Evolutionary conservation across 2,888 invertebrate species (phyloP), one percentile per base, ranked within the genome.

Genomic region (Schrankia costaestrigalis): DNA sequence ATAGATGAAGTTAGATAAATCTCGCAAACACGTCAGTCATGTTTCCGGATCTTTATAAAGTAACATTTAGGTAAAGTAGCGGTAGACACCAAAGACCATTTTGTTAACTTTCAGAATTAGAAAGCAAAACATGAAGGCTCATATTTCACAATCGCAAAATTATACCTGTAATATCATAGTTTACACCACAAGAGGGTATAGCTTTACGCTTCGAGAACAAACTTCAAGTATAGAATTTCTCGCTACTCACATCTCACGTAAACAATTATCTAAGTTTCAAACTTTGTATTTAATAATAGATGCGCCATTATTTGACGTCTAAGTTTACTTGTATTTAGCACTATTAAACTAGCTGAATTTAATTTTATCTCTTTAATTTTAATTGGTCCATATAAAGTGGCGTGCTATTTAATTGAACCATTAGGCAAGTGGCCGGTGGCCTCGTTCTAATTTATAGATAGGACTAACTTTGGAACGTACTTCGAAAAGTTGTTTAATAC

Each of bases 361-460:
- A n/a, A n/a, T n/a, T n/a, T n/a, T n/a, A 55, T 27, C 46, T 56
- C 48, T 53, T 56, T 49, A 43, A 48, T 53, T 60, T 48, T 51
- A 58, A 56, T 53, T 56, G 47, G 39, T 32, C 31, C 42, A 47
- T 41, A 44, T 50, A 55, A 49, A 56, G 39, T 33, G 37, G 44
- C 35, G 45, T 50, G 33, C 47, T 26, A 53, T 58, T 47, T 46
- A 58, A 56, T 58, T 54, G 49, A 48, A 43, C 46, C 47, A 58
- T 46, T 59, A 37, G 31, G 31, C 14, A 33, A 44, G 37, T 49
- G 44, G 30, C 27, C 30, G 23, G 29, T 33, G 34, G 32, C 35
- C 30, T 44, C 36, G 38, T 31, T 46, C 21, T 32, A 34, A 45
- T 49, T 33, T 38, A 27, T 31, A 9, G 15, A 32, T 11, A 4